A percentile compares a stretch with the other conserved stretches of the same genome.
These are phyloP conservation scores for Syritta pipiens DNA, from an alignment of 2,888 invertebrate genomes.

Conservation along the genomic window DNA sequence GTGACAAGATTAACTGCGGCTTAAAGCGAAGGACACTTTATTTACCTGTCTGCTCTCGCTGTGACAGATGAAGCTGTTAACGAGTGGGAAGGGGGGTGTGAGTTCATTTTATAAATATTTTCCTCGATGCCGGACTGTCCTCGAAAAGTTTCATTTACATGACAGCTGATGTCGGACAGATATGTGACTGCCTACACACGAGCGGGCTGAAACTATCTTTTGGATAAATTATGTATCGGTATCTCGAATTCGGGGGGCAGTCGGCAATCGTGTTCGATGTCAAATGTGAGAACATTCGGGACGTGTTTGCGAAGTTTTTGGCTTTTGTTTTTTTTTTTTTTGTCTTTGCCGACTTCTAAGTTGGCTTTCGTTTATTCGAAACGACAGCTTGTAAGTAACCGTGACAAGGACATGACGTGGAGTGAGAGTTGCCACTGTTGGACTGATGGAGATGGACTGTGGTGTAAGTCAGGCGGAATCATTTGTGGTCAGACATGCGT, in stretches of 20 bases:
- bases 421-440: neutral
- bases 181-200: neutral
- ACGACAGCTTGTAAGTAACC: neutral
- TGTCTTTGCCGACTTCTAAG: neutral
- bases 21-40: constrained; percentile 18
- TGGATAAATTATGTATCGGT: neutral
- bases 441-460: too few relatives aligned
- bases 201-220: neutral
- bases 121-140: too few relatives aligned
- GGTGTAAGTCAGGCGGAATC: too few relatives aligned
- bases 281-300: neutral
- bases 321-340: neutral
- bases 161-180: neutral
- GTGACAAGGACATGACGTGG: neutral
- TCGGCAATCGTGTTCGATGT: neutral
- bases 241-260: too few relatives aligned
- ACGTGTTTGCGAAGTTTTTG: neutral
- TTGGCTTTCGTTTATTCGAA: neutral
- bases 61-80: neutral
- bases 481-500: too few relatives aligned
- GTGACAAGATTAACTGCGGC: constrained; percentile 29
- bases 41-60: constrained; percentile 3
- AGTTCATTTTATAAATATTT: too few relatives aligned
- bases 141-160: too few relatives aligned
- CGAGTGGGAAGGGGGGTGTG: too few relatives aligned